These are phyloP conservation scores for Tubulanus polymorphus DNA, from an alignment of 2,888 invertebrate species.

Conservation along the genomic window DNA sequence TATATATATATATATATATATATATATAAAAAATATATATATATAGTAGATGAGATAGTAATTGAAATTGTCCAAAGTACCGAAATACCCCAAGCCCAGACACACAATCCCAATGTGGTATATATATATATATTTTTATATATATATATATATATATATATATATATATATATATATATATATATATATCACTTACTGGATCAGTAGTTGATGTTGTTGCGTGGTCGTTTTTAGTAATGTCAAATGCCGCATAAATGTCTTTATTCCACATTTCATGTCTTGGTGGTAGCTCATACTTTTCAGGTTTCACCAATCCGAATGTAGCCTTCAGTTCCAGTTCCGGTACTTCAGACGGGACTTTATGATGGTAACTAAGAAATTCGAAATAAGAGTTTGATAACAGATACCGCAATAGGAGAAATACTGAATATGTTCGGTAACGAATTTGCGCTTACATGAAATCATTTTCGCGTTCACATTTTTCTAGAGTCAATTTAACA, in stretches of 20 bases:
- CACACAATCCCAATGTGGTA: too few relatives aligned
- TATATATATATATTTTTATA: too few relatives aligned
- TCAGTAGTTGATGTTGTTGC: conserved; percentile 31
- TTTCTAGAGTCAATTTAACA: conserved; percentile 61
- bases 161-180: not conserved
- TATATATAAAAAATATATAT: conserved; percentile 8
- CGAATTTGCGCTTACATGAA: conserved; percentile 58
- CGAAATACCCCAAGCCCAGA: not conserved
- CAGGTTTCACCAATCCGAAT: conserved; percentile 62
- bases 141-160: too few relatives aligned
- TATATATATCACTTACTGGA: conserved; percentile 14
- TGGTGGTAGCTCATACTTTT: conserved; percentile 58
- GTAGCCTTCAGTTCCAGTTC: conserved; percentile 62
- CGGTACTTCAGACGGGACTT: conserved; percentile 59
- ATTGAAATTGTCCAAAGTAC: not conserved
- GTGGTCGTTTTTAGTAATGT: conserved; percentile 41
- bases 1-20: too few relatives aligned
- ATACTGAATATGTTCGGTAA: not conserved
- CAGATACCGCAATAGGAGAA: too few relatives aligned
- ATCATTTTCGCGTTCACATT: conserved; percentile 65
- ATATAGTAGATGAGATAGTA: not conserved
- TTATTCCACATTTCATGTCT: conserved; percentile 58
- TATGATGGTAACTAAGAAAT: conserved; percentile 61
- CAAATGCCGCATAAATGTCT: conserved; percentile 42
- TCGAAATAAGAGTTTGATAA: too few relatives aligned